Base-by-base conservation (phyloP, 1,140 invertebrate species). In the Eupeodes corollae region DNA sequence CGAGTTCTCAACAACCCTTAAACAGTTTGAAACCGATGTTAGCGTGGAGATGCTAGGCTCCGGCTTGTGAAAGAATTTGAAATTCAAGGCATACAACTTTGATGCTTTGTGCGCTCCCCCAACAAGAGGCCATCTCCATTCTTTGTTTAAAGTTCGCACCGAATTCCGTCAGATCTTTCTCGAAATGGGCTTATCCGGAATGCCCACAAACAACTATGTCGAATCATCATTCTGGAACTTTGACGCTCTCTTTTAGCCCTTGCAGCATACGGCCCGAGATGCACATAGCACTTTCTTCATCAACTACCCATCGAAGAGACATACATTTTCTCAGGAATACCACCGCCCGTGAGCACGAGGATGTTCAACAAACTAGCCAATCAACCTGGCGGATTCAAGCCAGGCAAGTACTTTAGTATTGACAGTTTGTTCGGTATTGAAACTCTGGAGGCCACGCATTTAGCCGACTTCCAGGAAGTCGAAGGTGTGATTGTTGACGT, bases 221-320 rank as follows among this genome's bases (percentile, higher is more conserved):
- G 96, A 99, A 70, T 96, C 83, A 57, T 98, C 93, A 3, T 99
- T 99, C 76, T 99, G 97, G 97, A 99, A 99, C 72, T 99, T 99
- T 61, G 97, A 99, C 74, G 90, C 95, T 1, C 74, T 99, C 0
- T 99, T 95, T 71, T 92, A 98, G 67, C 97, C 97, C 1, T 97
- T 99, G 63, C 91, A 98, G 70, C 97, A 99, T 80, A 96, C 97
- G 1, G 97, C 97, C 1, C 79, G 97, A 56, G 97, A 99, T 74
- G 90, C 91, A 5, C 96, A 99, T 61, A 97, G 99, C 61, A 99
- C 97, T 5, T 99, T 99, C 75, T 99, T 98, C 56, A 73, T 99
- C 35, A 84, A 84, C 21, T 79, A 92, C 48, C 94, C 94, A 6
- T 76, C 75, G 42, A 70, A 58, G 13, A 83, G 81, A 18, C 75